phyloP scores from a whole-genome alignment of 2,888 invertebrate genomes.

The Sicus ferrugineus region DNA sequence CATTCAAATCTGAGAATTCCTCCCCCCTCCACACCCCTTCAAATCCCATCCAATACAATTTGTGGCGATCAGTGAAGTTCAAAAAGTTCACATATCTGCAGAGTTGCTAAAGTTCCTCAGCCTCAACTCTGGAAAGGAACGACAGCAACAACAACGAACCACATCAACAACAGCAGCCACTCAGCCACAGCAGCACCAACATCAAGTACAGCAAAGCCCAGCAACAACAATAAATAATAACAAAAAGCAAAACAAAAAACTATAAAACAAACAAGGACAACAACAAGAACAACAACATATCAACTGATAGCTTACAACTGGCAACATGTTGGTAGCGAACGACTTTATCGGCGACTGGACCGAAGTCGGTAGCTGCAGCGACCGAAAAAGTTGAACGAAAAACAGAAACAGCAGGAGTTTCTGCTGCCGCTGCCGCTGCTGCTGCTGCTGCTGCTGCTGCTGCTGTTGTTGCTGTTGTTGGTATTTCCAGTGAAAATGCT shows the following conservation, averaged over 20 bases:
- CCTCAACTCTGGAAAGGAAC: not conserved
- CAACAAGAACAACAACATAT: not conserved
- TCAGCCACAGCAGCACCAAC: too few species aligned
- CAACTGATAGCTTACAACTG: too few species aligned
- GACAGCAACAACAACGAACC: not conserved
- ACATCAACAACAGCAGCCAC: not conserved
- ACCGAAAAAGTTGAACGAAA: slow-evolving; percentile 17
- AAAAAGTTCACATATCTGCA: slow-evolving; percentile 15
- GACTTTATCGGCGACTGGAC: slow-evolving; percentile 5
- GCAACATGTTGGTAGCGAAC: not conserved
- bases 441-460: slow-evolving; percentile 37
- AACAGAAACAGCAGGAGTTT: slow-evolving; percentile 49
- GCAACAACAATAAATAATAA: too few species aligned
- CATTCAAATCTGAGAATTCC: too few species aligned
- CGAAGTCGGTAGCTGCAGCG: slow-evolving; percentile 25
- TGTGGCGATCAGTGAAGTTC: slow-evolving; percentile 11
- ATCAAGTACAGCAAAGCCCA: too few species aligned
- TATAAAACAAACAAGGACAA: not conserved
- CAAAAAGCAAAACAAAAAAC: too few species aligned
- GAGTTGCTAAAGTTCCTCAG: too few species aligned
- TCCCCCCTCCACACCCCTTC: not conserved
- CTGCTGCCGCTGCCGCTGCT: slow-evolving; percentile 49
- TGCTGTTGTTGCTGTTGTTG: not conserved
- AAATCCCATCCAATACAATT: not conserved
- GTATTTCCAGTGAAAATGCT: not conserved